Percentiles rank a stretch among this genome's conserved stretches.
These are phyloP conservation scores for Drosophila pectinifera DNA, from an alignment of 1,140 invertebrate species.

Conservation along the genomic window DNA sequence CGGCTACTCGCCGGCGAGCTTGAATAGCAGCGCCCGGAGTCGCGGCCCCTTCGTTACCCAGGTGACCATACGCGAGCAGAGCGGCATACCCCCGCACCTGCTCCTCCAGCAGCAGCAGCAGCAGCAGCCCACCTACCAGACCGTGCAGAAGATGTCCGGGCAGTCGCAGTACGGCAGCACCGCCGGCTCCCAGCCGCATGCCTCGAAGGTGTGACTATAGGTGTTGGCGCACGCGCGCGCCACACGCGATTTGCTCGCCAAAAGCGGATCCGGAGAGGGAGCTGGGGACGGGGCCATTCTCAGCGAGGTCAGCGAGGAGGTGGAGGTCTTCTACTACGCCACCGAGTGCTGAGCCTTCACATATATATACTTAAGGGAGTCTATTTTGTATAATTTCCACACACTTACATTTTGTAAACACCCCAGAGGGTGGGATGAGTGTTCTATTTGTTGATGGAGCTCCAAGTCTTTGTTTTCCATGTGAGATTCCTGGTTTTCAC, in stretches of 20 bases:
- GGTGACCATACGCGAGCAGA: conserved; percentile 85
- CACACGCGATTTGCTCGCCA: conserved; percentile 63
- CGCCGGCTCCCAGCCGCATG: conserved; percentile 73
- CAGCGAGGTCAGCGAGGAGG: conserved; percentile 62
- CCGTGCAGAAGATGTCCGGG: conserved; percentile 62
- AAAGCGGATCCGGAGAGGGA: conserved; percentile 5
- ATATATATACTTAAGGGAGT: neutral
- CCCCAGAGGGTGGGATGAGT: neutral
- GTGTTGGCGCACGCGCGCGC: conserved; percentile 80
- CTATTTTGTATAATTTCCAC: neutral
- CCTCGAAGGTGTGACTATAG: conserved; percentile 85
- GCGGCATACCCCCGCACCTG: conserved; percentile 37
- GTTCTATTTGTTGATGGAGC: no score
- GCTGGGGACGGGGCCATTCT: conserved; percentile 14
- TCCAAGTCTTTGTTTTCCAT: neutral
- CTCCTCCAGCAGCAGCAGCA: conserved; percentile 48
- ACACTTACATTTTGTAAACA: conserved; percentile 12
- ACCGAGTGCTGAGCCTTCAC: conserved; percentile 69
- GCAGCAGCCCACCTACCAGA: conserved; percentile 78
- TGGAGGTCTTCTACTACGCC: conserved; percentile 81
- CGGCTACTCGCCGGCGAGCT: conserved; percentile 68
- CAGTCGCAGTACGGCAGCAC: conserved; percentile 65
- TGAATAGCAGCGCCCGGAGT: conserved; percentile 83
- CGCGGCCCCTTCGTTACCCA: conserved; percentile 87
- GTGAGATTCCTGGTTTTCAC: neutral